Base-by-base conservation (phyloP, 2,797 vertebrate genomes). In the Lepus oiostolus region DNA sequence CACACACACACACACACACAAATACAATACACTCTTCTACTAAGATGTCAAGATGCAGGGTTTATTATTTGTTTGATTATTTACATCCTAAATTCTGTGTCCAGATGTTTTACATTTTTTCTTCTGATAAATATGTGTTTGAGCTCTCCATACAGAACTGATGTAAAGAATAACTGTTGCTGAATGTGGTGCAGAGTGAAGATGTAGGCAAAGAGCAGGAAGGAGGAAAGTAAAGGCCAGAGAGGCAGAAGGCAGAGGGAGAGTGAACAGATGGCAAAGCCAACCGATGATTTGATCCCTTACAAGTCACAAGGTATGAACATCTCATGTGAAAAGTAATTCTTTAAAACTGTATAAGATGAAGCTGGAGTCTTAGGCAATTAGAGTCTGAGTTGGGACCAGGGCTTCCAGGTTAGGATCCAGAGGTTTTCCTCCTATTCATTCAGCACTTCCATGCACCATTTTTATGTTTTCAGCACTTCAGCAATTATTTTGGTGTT, bases 401-500 rank as follows among this genome's bases (percentile, higher is more conserved):
- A 13, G 74, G 30, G 77, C 54, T 24, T 75, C 35, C 35, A 9
- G 0, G 21, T 38, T 47, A 38, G 11, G 70, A 38, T 28, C 24
- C 7, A 54, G 32, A 38, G 35, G 1, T 14, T 76, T 38, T 7
- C 14, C 60, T 74, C 42, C 38, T 22, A 2, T 17, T 3, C 17
- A 12, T 50, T 12, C 0, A 0, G 12, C 0, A 0, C 38, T n/a
- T 35, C 19, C 0, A 0, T 2, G 7, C 42, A 3, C 10, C 52
- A 58, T 21, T 24, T 17, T 60, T 4, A 8, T 5, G 4, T 60
- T 79, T 26, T 9, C 7, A 58, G 30, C 35, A 11, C 26, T 35
- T 19, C 12, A 11, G 19, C 14, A 8, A 10, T 11, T 13, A 13
- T 12, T 26, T 17, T 4, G 0, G 7, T 16, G 32, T 65, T 22